A percentile compares a stretch with the other conserved stretches of the same genome.
These are phyloP conservation scores for Sebastes oblongus DNA, from an alignment of 2,797 vertebrate species.

Conservation along the genomic window DNA sequence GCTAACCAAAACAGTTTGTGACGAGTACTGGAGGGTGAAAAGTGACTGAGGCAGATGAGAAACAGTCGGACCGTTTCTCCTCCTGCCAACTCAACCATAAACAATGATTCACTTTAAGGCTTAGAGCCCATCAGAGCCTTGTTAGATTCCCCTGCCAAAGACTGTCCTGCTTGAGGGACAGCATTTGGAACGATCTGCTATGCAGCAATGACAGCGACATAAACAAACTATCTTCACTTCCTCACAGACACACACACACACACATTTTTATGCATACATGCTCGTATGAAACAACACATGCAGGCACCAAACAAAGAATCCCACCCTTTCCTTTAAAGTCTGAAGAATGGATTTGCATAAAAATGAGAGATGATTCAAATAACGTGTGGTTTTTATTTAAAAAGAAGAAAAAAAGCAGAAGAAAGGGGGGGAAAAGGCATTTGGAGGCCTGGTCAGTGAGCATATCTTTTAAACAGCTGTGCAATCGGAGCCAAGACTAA, in stretches of 20 bases:
- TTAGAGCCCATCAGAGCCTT: constrained; percentile 42
- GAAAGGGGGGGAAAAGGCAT: not conserved
- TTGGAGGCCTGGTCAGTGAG: constrained; percentile 41
- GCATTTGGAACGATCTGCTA: constrained; percentile 39
- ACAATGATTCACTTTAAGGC: constrained; percentile 69
- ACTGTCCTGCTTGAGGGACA: constrained; percentile 60
- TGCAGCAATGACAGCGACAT: constrained; percentile 51
- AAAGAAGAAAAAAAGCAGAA: constrained; percentile 26
- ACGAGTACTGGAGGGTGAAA: constrained; percentile 13
- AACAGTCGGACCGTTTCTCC: constrained; percentile 39
- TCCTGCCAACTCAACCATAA: constrained; percentile 61
- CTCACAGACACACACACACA: not conserved
- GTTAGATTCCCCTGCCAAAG: constrained; percentile 52
- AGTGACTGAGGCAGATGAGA: constrained; percentile 52
- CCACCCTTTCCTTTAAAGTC: constrained; percentile 10
- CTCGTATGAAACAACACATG: not conserved
- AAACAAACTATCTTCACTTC: constrained; percentile 55
- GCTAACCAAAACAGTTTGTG: constrained; percentile 37
- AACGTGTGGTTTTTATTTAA: constrained; percentile 55
- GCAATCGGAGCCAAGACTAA: constrained; percentile 58
- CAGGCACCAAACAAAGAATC: constrained; percentile 10
- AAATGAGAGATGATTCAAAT: constrained; percentile 40
- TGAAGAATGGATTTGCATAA: constrained; percentile 27
- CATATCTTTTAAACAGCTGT: constrained; percentile 80
- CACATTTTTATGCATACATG: not conserved